Base-by-base conservation (phyloP, 2,113 vertebrate genomes). In the Sinocyclocheilus grahami region DNA sequence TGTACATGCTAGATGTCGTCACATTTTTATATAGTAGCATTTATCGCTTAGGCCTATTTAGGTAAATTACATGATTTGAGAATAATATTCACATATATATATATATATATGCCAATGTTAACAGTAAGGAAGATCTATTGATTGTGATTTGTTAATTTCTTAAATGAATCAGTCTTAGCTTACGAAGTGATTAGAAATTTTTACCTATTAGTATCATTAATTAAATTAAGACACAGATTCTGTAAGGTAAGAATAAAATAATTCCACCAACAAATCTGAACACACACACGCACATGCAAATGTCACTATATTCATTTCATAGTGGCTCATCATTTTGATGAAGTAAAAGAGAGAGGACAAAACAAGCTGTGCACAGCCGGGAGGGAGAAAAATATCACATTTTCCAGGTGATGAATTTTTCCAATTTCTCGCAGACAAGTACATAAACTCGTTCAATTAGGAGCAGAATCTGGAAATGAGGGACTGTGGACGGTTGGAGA, bases 381-480 rank as follows among this genome's bases (percentile, higher is more conserved):
- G 88, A 93, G 93, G 93, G 92, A 92, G 78, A 96, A 96, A 95
- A 98, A 97, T 96, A 96, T 95, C 96, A 96, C 96, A 97, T 97
- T 97, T 97, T 96, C 97, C 96, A 97, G 96, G 96, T 96, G 96
- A 97, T 97, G 96, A 96, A 97, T 97, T 97, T 97, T 97, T 96
- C 96, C 96, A 90, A 90, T 90, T 90, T 90, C 88, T 85, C 86
- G 80, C 85, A 92, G 94, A 96, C 96, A 96, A 96, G 96, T 95
- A 92, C 95, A 96, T 96, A 96, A 96, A 96, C 96, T 96, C 96
- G 96, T 96, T 96, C 95, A 97, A 96, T 96, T 97, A 96, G 96
- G 96, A 97, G 96, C 95, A 88, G 89, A 90, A 90, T 90, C 90
- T 92, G 90, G 90, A 91, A 91, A 92, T 90, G 96, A 96, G 96